Percentiles rank a stretch among this genome's conserved stretches.
Conservation (phyloP, 2,797 vertebrate species). For the Pangasius krempfi region DNA sequence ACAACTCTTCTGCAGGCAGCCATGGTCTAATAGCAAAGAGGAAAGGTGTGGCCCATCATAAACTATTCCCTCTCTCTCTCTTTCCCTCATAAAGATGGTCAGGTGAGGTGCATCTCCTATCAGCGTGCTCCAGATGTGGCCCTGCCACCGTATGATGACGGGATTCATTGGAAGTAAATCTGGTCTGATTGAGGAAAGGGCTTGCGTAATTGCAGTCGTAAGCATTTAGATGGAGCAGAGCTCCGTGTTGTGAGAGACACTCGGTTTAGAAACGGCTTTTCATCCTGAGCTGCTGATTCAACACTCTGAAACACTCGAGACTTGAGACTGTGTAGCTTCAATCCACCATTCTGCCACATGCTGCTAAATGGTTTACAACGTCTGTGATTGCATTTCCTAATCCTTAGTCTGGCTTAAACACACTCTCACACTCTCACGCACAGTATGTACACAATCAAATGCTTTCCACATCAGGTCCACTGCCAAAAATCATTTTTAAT, state of each 20-base stretch:
- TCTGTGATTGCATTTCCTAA: background rate
- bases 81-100: conserved; percentile 1
- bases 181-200: conserved; percentile 10
- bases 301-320: background rate
- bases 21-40: background rate
- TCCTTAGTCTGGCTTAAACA: background rate
- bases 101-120: conserved; percentile 30
- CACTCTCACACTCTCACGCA: background rate
- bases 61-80: background rate
- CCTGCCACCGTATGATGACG: background rate
- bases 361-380: background rate
- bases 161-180: conserved; percentile 27
- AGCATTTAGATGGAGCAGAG: conserved; percentile 9
- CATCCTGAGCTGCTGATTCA: conserved; percentile 24
- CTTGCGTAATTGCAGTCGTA: conserved; percentile 18
- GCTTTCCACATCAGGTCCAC: background rate
- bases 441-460: no score
- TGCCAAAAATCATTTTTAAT: background rate
- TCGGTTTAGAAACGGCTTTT: conserved; percentile 17
- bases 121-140: conserved; percentile 37
- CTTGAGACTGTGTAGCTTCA: background rate
- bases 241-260: background rate
- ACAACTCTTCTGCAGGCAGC: background rate
- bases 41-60: background rate
- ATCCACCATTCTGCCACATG: background rate